Evolutionary conservation across 2,113 vertebrate species (phyloP), one percentile per base, ranked within the genome.

Genomic region (Chiloscyllium plagiosum): DNA sequence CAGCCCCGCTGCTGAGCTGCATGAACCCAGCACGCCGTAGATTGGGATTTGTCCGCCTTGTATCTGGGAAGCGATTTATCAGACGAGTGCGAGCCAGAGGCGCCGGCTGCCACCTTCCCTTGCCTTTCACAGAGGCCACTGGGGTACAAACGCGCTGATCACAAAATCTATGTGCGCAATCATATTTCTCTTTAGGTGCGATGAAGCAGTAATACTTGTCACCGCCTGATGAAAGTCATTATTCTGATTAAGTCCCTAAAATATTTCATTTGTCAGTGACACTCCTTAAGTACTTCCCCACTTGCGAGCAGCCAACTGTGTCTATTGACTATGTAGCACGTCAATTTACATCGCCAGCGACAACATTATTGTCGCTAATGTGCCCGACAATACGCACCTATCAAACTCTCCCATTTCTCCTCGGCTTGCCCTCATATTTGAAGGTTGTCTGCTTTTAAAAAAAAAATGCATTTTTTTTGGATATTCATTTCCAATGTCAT

Each of bases 241-340:
- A 98, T 98, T 98, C 98, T 98, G 98, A 98, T 99, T 99, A 99
- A 98, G 98, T 99, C 98, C 98, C 98, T 97, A 98, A 98, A 98
- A 99, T 98, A 98, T 98, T 99, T 97, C 98, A 99, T 99, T 98
- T 98, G 97, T 99, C 98, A 99, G 98, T 99, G 98, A 98, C 98
- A 98, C 96, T 97, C 97, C 98, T 97, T 97, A 96, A 97, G 97
- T 97, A 97, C 97, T 97, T 98, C 93, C 97, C 96, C 96, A 97
- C 97, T 98, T 96, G 98, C 97, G 96, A 97, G 98, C 98, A 98
- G 97, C 97, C 98, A 95, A 97, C 97, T 98, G 97, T 98, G 97
- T 98, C 98, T 98, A 98, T 98, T 98, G 98, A 98, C 98, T 98
- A 98, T 98, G 98, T 98, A 98, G 98, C 97, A 96, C 97, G 97